Evolutionary conservation across 30 jellyfish, hydroid and myxozoan genomes (phyloP).

Genomic region (Euphysa ruthae): DNA sequence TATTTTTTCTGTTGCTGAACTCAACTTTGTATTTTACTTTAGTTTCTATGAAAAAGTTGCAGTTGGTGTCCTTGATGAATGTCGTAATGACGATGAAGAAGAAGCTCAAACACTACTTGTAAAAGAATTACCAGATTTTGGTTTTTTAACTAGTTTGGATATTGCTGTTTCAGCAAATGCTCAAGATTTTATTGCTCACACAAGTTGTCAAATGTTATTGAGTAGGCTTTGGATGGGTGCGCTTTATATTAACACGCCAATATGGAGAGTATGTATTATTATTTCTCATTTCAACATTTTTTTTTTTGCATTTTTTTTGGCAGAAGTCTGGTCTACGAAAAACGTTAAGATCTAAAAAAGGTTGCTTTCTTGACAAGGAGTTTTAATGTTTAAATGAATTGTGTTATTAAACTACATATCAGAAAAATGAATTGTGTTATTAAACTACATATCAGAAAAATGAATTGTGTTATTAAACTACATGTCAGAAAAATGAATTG

Average conservation of each 20-base stretch:
- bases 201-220: slow-evolving; percentile 81
- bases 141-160: slow-evolving; percentile 76
- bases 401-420: too few species aligned
- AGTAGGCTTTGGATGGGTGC: slow-evolving; percentile 93
- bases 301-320: not conserved
- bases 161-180: slow-evolving; percentile 90
- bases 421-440: too few species aligned
- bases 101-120: slow-evolving; percentile 79
- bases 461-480: too few species aligned
- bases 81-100: slow-evolving; percentile 76
- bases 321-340: too few species aligned
- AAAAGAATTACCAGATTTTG: slow-evolving; percentile 71
- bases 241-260: slow-evolving; percentile 44
- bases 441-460: too few species aligned
- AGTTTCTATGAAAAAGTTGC: slow-evolving; percentile 79
- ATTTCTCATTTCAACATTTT: not conserved
- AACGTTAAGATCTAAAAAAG: too few species aligned
- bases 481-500: too few species aligned
- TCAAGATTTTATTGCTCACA: slow-evolving; percentile 87
- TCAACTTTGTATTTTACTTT: not conserved
- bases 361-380: too few species aligned
- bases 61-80: slow-evolving; percentile 85
- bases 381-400: too few species aligned
- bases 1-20: not conserved
- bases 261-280: slow-evolving; percentile 51